Conservation (phyloP, 2,113 vertebrate species). For the Sminthopsis crassicaudata region DNA sequence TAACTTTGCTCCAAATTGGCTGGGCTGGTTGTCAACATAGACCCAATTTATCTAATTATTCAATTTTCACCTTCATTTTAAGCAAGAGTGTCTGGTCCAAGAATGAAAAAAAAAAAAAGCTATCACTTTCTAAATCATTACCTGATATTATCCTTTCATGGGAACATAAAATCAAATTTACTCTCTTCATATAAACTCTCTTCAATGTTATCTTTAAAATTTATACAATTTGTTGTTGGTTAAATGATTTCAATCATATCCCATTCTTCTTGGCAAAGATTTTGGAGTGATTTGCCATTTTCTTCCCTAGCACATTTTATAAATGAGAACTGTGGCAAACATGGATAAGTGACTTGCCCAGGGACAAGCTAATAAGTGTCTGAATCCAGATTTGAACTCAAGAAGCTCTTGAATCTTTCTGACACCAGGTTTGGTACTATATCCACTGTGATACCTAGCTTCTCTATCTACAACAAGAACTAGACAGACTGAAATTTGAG, state of each 20-base stretch:
- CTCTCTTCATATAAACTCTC: too few relatives aligned
- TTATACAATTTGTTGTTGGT: neutral
- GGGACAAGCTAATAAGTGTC: neutral
- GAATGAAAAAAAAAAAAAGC: neutral
- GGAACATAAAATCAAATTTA: neutral
- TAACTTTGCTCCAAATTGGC: constrained; percentile 18
- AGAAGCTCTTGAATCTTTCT: neutral
- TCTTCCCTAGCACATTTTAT: too few relatives aligned
- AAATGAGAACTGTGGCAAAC: neutral
- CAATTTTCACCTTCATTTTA: neutral
- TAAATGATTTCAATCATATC: neutral
- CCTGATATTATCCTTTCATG: neutral
- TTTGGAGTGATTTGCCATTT: neutral
- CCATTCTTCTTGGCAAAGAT: neutral
- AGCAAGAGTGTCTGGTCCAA: neutral
- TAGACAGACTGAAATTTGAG: neutral
- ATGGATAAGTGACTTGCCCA: neutral
- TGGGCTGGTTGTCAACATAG: neutral
- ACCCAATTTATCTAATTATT: neutral
- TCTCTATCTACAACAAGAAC: neutral
- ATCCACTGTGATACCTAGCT: too few relatives aligned
- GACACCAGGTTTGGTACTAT: too few relatives aligned
- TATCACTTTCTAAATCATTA: neutral
- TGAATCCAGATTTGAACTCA: neutral
- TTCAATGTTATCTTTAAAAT: neutral